These are phyloP conservation scores for Otus sunia DNA, from an alignment of 2,113 vertebrate genomes.

Conservation along the genomic window DNA sequence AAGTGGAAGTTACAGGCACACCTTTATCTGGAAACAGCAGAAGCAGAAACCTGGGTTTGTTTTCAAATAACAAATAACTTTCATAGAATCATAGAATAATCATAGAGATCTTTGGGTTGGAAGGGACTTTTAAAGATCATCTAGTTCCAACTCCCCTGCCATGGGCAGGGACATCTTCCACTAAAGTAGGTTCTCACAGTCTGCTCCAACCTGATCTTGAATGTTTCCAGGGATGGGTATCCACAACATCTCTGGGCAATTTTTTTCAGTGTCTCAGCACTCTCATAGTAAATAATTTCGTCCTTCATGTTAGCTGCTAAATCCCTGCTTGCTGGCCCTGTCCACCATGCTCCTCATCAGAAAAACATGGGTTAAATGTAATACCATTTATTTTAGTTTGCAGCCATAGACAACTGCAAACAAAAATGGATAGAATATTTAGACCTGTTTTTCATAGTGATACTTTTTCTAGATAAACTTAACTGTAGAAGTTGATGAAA, in stretches of 20 bases:
- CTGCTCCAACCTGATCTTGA: background rate
- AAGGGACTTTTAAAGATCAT: background rate
- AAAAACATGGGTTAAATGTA: background rate
- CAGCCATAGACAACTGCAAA: background rate
- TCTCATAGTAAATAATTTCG: background rate
- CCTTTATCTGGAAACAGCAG: background rate
- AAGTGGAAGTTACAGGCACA: background rate
- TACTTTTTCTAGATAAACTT: background rate
- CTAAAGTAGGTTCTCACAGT: background rate
- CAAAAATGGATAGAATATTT: background rate
- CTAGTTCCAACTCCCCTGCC: fast-evolving
- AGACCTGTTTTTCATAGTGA: background rate
- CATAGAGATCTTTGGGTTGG: background rate
- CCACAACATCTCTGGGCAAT: background rate
- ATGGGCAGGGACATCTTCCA: background rate
- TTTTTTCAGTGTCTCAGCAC: background rate
- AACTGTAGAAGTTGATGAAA: background rate
- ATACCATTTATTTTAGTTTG: background rate
- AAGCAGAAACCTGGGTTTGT: background rate
- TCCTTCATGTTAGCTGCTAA: background rate
- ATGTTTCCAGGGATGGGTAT: background rate
- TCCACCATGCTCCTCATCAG: background rate
- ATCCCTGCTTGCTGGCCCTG: background rate
- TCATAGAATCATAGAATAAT: background rate
- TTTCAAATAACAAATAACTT: background rate